These are phyloP conservation scores for Lagodon rhomboides DNA, from an alignment of 2,797 vertebrate genomes.

Conservation along the genomic window DNA sequence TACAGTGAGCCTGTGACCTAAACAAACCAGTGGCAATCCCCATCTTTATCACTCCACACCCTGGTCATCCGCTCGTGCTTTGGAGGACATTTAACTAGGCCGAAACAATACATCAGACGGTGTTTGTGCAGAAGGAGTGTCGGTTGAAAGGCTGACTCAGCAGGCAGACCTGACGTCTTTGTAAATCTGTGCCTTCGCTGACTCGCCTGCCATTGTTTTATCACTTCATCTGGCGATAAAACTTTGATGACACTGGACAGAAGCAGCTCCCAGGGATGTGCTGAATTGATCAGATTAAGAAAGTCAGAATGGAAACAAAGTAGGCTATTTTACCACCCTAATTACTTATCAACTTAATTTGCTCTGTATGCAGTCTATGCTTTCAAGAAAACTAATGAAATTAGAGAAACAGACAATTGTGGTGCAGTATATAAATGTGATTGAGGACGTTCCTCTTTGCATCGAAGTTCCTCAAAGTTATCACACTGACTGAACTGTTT, in stretches of 20 bases:
- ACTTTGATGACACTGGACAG: constrained; percentile 18
- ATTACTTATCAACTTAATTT: constrained; percentile 11
- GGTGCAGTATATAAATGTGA: background rate
- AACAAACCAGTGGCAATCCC: constrained; percentile 47
- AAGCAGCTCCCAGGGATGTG: background rate
- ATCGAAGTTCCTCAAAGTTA: background rate
- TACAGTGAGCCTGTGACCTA: constrained; percentile 46
- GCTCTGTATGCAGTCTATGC: background rate
- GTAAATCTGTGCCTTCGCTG: constrained; percentile 19
- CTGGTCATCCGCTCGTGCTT: constrained; percentile 16
- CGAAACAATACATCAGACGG: constrained; percentile 19
- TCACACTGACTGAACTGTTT: too few species aligned
- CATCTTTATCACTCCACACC: constrained; percentile 24
- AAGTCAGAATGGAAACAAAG: background rate
- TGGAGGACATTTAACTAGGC: constrained; percentile 35
- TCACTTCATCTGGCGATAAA: constrained; percentile 26
- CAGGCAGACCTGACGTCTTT: constrained; percentile 38
- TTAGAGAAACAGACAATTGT: background rate
- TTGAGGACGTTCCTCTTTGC: background rate
- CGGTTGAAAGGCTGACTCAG: constrained; percentile 46
- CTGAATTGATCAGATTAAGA: constrained; percentile 7
- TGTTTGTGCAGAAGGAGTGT: constrained; percentile 5
- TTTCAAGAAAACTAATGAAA: background rate
- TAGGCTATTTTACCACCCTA: background rate
- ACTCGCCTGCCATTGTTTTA: constrained; percentile 35